phyloP scores from a whole-genome alignment of 1,140 invertebrate species.

The Cydia splendana region DNA sequence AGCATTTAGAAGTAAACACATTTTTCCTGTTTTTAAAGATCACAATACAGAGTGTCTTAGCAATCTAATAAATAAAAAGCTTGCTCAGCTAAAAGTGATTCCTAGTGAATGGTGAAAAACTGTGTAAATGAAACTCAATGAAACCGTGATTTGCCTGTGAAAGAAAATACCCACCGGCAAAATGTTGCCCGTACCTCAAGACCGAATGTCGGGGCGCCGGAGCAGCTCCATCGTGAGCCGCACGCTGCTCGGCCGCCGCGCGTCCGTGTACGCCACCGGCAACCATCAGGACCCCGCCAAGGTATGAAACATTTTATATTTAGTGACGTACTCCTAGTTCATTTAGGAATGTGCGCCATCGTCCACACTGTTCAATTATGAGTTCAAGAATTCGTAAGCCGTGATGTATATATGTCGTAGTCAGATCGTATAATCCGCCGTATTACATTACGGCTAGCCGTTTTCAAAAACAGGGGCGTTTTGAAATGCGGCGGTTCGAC shows the following conservation, averaged over 20 bases:
- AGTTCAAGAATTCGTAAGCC: no score
- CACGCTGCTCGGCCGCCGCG: conserved; percentile 78
- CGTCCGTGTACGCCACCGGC: conserved; percentile 78
- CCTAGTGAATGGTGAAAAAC: neutral
- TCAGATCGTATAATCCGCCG: no score
- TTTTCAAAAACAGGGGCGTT: no score
- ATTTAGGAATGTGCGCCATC: no score
- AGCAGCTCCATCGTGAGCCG: conserved; percentile 81
- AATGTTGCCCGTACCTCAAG: conserved; percentile 77
- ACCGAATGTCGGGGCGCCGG: conserved; percentile 79
- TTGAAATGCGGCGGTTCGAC: no score
- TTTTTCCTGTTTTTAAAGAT: neutral
- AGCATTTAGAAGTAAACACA: neutral
- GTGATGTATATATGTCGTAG: no score
- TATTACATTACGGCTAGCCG: no score
- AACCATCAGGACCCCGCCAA: conserved; percentile 80
- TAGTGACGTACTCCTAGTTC: neutral
- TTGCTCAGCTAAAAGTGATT: neutral
- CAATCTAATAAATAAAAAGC: neutral
- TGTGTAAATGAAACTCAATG: neutral
- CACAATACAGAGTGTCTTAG: neutral
- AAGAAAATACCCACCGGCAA: conserved; percentile 25
- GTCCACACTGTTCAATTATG: no score
- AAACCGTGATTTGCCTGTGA: neutral
- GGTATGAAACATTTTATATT: conserved; percentile 35